Evolutionary conservation across 2,888 invertebrate genomes (phyloP).

Genomic region (Sminthurinus aureus): DNA sequence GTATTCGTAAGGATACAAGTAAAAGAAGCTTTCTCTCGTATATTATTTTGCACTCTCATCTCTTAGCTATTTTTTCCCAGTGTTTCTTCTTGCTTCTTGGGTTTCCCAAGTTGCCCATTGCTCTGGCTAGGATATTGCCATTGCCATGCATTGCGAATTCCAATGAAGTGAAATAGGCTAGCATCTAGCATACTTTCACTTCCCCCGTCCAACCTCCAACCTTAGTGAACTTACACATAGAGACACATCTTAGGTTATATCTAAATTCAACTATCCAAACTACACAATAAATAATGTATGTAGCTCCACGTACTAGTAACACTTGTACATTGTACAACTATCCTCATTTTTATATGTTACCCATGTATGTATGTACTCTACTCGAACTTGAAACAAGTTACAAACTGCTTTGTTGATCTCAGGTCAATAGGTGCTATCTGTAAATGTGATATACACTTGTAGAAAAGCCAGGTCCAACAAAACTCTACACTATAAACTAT

Average conservation of each 20-base stretch:
- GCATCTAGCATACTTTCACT: not conserved
- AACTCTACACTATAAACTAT: too few species aligned
- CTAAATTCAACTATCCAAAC: not conserved
- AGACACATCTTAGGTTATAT: too few species aligned
- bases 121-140: conserved; percentile 25
- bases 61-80: not conserved
- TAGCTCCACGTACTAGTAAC: too few species aligned
- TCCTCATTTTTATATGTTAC: not conserved
- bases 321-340: too few species aligned
- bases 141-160: conserved; percentile 36
- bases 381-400: not conserved
- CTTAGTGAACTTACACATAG: too few species aligned
- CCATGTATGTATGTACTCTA: not conserved
- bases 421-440: conserved; percentile 8
- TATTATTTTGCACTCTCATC: conserved; percentile 4
- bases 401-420: conserved; percentile 16
- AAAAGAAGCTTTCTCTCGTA: not conserved
- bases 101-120: conserved; percentile 30
- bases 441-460: not conserved
- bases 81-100: not conserved
- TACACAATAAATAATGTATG: not conserved
- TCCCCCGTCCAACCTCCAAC: not conserved
- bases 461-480: too few species aligned
- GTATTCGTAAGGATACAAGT: not conserved
- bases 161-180: conserved; percentile 21